Conservation (phyloP, 1,140 invertebrate species). For the Drosophila repletoides region DNA sequence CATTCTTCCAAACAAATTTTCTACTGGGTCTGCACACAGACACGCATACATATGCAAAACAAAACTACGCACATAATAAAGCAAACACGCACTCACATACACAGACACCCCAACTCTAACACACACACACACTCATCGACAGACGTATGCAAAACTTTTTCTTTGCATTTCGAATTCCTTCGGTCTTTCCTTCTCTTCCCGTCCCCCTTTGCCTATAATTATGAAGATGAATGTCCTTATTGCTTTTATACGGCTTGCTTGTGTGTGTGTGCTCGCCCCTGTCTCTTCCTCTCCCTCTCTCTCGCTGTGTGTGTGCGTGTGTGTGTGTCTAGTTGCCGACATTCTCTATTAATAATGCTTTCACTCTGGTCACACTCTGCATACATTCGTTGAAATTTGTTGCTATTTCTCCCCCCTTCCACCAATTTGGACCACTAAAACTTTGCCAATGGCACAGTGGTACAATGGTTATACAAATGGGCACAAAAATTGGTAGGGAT, state of each 20-base stretch:
- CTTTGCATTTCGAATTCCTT: slow-evolving; percentile 67
- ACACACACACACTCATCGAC: slow-evolving; percentile 21
- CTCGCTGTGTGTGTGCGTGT: slow-evolving; percentile 11
- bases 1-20: no score
- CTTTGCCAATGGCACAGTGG: slow-evolving; percentile 44
- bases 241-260: slow-evolving; percentile 72
- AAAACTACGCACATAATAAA: slow-evolving; percentile 9
- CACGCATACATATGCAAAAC: no score
- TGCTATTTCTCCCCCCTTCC: slow-evolving; percentile 51
- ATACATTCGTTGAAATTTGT: slow-evolving; percentile 73
- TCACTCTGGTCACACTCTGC: slow-evolving; percentile 80
- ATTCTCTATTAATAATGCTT: slow-evolving; percentile 79
- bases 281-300: background rate
- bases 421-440: slow-evolving; percentile 34
- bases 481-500: no score
- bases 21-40: no score
- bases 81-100: background rate
- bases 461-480: fast-evolving
- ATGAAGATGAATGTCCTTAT: slow-evolving; percentile 79
- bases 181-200: slow-evolving; percentile 12
- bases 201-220: slow-evolving; percentile 44
- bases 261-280: slow-evolving; percentile 7
- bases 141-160: slow-evolving; percentile 74
- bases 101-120: background rate
- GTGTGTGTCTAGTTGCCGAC: slow-evolving; percentile 51